A percentile compares a stretch with the other conserved stretches of the same genome.
Evolutionary conservation across 2,797 vertebrate genomes (phyloP).

Genomic region (Glyptemys insculpta): DNA sequence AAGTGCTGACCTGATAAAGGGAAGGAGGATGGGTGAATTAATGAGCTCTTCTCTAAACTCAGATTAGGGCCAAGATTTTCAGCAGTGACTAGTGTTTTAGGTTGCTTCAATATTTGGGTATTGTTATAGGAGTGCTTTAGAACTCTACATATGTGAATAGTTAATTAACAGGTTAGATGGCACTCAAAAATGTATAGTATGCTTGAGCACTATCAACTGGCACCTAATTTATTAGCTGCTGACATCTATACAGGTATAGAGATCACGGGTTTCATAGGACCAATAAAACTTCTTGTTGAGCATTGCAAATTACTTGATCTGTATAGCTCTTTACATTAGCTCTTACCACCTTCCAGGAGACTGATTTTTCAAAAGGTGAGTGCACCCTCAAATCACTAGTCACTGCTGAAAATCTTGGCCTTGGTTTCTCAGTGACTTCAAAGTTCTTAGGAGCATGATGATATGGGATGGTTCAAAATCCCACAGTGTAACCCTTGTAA

Average conservation of each 20-base stretch:
- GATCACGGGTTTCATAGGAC: rapidly evolving
- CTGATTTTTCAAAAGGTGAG: not conserved
- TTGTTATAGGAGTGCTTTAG: rapidly evolving
- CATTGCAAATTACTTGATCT: not conserved
- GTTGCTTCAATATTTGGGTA: rapidly evolving
- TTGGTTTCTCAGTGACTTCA: not conserved
- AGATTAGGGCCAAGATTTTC: not conserved
- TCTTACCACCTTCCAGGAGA: rapidly evolving
- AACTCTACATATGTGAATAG: rapidly evolving
- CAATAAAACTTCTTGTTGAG: not conserved
- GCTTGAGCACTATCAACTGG: rapidly evolving
- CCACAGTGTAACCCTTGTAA: no score
- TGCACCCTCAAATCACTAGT: not conserved
- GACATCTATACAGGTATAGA: not conserved
- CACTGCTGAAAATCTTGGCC: not conserved
- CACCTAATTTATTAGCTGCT: rapidly evolving
- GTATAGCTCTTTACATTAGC: not conserved
- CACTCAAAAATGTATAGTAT: slow-evolving; percentile 9
- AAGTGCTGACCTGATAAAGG: not conserved
- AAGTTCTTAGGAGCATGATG: not conserved
- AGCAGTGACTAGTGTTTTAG: not conserved
- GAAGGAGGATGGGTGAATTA: no score
- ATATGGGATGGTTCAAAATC: not conserved
- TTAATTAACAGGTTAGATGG: slow-evolving; percentile 42
- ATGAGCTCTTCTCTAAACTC: not conserved